Evolutionary conservation across 2,888 invertebrate species (phyloP).

Genomic region (Patella pellucida): DNA sequence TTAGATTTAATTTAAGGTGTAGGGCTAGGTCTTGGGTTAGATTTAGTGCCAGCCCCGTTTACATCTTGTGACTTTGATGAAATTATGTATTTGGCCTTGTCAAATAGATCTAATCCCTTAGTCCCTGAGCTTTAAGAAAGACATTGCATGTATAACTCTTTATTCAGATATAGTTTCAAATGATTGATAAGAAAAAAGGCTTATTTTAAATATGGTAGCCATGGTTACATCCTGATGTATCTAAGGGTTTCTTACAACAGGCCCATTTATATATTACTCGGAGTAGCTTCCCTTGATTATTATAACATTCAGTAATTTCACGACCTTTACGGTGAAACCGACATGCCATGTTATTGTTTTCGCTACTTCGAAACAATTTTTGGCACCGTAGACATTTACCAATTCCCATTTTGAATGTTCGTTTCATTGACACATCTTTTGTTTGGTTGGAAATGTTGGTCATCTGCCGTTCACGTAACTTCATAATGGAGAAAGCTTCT

Average conservation of each 20-base stretch:
- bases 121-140: neutral
- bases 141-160: neutral
- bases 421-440: constrained; percentile 26
- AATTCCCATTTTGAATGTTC: constrained; percentile 30
- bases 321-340: constrained; percentile 58
- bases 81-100: neutral
- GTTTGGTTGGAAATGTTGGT: constrained; percentile 19
- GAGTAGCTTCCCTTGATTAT: constrained; percentile 46
- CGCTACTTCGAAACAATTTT: constrained; percentile 50
- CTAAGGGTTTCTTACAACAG: constrained; percentile 56
- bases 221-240: constrained; percentile 55
- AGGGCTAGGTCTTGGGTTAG: too few relatives aligned
- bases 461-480: constrained; percentile 29
- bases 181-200: too few relatives aligned
- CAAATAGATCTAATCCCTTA: neutral
- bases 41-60: too few relatives aligned
- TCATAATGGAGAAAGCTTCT: constrained; percentile 32
- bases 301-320: constrained; percentile 56
- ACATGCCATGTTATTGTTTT: constrained; percentile 57
- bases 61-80: too few relatives aligned
- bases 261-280: constrained; percentile 60
- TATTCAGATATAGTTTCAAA: neutral
- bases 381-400: constrained; percentile 61
- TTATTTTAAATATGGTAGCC: constrained; percentile 50
- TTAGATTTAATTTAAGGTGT: too few relatives aligned